Base-by-base conservation (phyloP, 2,888 invertebrate genomes). In the Epirrhoe alternata region DNA sequence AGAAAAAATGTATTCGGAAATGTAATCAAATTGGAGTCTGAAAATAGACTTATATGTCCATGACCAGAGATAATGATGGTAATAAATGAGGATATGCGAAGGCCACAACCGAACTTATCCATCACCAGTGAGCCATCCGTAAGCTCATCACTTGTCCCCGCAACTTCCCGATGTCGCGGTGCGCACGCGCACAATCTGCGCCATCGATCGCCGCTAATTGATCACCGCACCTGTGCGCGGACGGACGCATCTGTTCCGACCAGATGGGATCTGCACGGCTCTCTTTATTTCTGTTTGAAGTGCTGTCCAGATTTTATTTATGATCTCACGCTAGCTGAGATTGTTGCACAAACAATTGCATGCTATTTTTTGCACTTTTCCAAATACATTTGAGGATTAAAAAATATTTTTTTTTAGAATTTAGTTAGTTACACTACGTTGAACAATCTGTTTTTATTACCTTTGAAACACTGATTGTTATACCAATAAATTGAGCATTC, bases 131-230 rank as follows among this genome's bases (percentile, higher is more conserved):
- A 7, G 47, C 45, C 55, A 55, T 6, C 47, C 16, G 42, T 33
- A 33, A 33, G 33, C 55, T 56, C 8, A 8, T 14, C 10, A 8
- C 38, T 66, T 51, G 45, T 16, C 0, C 54, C 10, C 7, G 30
- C 54, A 42, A 68, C 70, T 66, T 66, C 68, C 50, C 38, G 56
- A 56, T 55, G 66, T 57, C 64, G 62, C 49, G 53, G 47, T 54
- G 75, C 82, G 85, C 86, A 86, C 89, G 88, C 88, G 71, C 63
- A 6, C 81, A 84, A 87, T 88, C 88, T 83, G 77, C 71, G 77
- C 84, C 79, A 88, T 89, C 89, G 87, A 86, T 88, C 85, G 83
- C 75, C 76, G 83, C 84, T 89, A 89, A 89, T 89, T 88, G 89
- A 90, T 89, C 88, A 84, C 85, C 81, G 85, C 89, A 89, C 87